Evolutionary conservation across 2,113 vertebrate species (phyloP).

Genomic region (Acrocephalus arundinaceus): DNA sequence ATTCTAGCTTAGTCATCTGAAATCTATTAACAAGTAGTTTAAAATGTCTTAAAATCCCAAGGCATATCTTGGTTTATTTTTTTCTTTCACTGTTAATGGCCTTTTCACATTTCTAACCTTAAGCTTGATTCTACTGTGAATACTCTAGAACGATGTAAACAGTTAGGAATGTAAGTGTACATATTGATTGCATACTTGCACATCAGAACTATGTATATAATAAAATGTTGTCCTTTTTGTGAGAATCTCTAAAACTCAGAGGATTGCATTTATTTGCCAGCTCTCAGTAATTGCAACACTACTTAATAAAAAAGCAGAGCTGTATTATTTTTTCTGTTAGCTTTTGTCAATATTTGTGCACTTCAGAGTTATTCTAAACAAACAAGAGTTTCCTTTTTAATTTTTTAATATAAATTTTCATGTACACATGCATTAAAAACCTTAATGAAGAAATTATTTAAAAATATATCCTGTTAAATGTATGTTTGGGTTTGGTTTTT

Average conservation of each 20-base stretch:
- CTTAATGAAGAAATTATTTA: slow-evolving; percentile 71
- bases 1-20: slow-evolving; percentile 65
- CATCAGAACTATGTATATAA: slow-evolving; percentile 85
- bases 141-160: slow-evolving; percentile 75
- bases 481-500: slow-evolving; percentile 37
- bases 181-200: slow-evolving; percentile 87
- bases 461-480: slow-evolving; percentile 64
- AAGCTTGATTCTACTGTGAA: slow-evolving; percentile 79
- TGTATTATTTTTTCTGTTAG: slow-evolving; percentile 78
- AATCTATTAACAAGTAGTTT: slow-evolving; percentile 66
- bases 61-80: slow-evolving; percentile 60
- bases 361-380: slow-evolving; percentile 77
- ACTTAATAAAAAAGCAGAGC: slow-evolving; percentile 70
- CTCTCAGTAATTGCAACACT: slow-evolving; percentile 69
- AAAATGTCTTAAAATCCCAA: slow-evolving; percentile 59
- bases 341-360: slow-evolving; percentile 78
- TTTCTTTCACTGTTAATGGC: slow-evolving; percentile 72
- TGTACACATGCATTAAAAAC: slow-evolving; percentile 78
- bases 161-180: slow-evolving; percentile 83
- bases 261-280: slow-evolving; percentile 54
- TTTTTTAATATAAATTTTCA: slow-evolving; percentile 79
- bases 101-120: slow-evolving; percentile 78
- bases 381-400: slow-evolving; percentile 74
- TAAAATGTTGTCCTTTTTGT: slow-evolving; percentile 76
- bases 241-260: slow-evolving; percentile 75